Conservation (phyloP, 2,113 vertebrate species). For the Nycticebus coucang region DNA sequence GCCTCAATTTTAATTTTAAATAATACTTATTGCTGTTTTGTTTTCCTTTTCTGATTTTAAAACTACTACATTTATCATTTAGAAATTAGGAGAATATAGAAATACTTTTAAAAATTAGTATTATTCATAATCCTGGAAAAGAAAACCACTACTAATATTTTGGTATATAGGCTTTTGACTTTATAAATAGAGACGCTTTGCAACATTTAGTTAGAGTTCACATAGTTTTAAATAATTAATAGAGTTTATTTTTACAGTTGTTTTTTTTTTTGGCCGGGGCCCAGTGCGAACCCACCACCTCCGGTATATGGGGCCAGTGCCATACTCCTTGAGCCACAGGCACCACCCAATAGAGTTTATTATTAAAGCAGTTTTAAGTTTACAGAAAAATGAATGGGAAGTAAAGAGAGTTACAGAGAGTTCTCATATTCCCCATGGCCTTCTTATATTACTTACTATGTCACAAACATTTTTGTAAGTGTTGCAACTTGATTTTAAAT, state of each 20-base stretch:
- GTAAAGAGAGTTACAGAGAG: neutral
- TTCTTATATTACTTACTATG: neutral
- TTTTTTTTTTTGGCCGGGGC: too few species aligned
- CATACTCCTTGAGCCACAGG: too few species aligned
- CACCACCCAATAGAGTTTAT: too few species aligned
- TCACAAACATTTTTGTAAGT: conserved; percentile 29
- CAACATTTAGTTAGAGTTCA: neutral
- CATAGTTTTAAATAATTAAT: neutral
- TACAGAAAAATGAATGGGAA: neutral
- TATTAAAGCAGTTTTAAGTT: neutral
- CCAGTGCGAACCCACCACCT: too few species aligned
- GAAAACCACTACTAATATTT: neutral
- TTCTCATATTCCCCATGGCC: neutral
- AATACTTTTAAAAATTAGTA: neutral
- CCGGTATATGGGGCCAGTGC: too few species aligned
- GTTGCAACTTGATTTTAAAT: conserved; percentile 45
- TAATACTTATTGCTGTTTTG: neutral
- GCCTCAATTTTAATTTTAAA: too few species aligned
- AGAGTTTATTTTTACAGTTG: too few species aligned
- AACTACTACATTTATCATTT: neutral
- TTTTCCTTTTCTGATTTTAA: conserved; percentile 34
- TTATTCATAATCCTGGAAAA: neutral
- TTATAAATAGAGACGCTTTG: conserved; percentile 14
- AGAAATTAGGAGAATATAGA: conserved; percentile 21
- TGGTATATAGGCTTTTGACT: neutral